Evolutionary conservation across 30 jellyfish, hydroid and myxozoan species (phyloP).

Genomic region (Rhopilema esculentum): DNA sequence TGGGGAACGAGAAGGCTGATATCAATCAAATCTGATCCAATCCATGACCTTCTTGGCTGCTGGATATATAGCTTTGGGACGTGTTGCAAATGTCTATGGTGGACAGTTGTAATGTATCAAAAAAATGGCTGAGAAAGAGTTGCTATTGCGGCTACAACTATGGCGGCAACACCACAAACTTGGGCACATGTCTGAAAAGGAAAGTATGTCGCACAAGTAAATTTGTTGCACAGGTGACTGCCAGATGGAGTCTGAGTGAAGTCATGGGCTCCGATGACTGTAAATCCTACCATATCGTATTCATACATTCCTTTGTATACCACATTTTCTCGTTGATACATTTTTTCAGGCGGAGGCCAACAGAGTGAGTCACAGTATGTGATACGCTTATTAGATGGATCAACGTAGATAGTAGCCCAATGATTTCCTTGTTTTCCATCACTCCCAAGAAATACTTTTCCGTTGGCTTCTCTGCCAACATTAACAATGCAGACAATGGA

Average conservation of each 20-base stretch:
- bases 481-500: background rate
- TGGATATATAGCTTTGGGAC: background rate
- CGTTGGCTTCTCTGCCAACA: background rate
- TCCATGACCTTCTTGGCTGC: slow-evolving; percentile 11
- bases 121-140: background rate
- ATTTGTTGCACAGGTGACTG: background rate
- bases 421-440: slow-evolving; percentile 2
- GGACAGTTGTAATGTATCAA: background rate
- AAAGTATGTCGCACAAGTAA: background rate
- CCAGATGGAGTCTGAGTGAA: background rate
- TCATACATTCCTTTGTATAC: background rate
- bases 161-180: slow-evolving; percentile 24
- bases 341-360: too few relatives aligned
- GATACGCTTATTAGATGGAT: slow-evolving; percentile 4
- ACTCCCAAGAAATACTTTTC: background rate
- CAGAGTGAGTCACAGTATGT: too few relatives aligned
- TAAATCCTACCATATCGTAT: background rate
- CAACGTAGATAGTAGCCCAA: background rate
- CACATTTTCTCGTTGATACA: too few relatives aligned
- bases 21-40: slow-evolving; percentile 19
- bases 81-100: background rate
- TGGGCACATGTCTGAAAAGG: slow-evolving; percentile 34
- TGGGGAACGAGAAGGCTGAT: slow-evolving; percentile 27
- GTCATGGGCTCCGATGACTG: background rate
- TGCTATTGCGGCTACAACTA: background rate